These are phyloP conservation scores for Eilema depressum DNA, from an alignment of 2,888 invertebrate species.

Conservation along the genomic window DNA sequence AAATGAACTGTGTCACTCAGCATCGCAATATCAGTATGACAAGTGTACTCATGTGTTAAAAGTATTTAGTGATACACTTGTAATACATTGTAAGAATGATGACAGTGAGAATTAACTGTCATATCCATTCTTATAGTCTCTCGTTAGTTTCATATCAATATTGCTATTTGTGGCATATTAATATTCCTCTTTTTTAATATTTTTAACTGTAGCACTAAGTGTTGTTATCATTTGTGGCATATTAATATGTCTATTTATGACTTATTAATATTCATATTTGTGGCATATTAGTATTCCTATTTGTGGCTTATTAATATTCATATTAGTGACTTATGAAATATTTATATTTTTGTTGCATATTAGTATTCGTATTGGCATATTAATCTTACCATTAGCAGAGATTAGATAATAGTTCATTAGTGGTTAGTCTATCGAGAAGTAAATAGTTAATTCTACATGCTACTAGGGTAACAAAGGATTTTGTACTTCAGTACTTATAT, in stretches of 20 bases:
- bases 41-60: conserved; percentile 17
- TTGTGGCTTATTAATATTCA: neutral
- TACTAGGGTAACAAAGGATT: too few relatives aligned
- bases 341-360: neutral
- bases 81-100: neutral
- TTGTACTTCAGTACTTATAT: too few relatives aligned
- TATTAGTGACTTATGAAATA: neutral
- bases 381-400: neutral
- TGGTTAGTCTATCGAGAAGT: neutral
- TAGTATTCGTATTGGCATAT: neutral
- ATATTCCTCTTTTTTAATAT: too few relatives aligned
- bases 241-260: neutral
- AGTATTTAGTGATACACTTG: conserved; percentile 7
- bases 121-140: neutral
- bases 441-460: neutral
- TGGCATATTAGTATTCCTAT: neutral
- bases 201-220: too few relatives aligned
- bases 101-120: neutral
- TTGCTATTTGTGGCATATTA: too few relatives aligned
- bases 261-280: neutral
- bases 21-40: conserved; percentile 14
- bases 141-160: neutral
- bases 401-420: neutral
- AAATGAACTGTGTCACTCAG: conserved; percentile 50
- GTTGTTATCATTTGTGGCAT: neutral